phyloP scores from a whole-genome alignment of 1,140 invertebrate species.

The Eupeodes corollae region DNA sequence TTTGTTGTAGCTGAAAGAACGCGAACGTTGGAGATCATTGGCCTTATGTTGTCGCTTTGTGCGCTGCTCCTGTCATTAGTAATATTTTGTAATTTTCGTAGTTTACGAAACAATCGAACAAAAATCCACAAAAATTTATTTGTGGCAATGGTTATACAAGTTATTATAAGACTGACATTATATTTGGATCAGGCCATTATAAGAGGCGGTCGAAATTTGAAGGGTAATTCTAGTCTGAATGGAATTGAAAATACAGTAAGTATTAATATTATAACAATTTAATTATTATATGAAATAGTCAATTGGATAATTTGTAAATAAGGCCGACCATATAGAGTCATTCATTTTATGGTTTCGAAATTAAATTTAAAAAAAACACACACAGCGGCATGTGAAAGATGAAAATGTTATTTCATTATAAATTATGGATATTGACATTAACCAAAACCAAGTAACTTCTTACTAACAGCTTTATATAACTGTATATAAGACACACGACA shows the following conservation, averaged over 20 bases:
- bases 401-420: too few species aligned
- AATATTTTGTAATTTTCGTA: conserved; percentile 72
- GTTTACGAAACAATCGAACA: conserved; percentile 72
- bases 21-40: conserved; percentile 68
- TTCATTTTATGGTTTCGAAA: too few species aligned
- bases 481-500: too few species aligned
- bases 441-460: too few species aligned
- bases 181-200: conserved; percentile 70
- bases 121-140: conserved; percentile 82
- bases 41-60: conserved; percentile 64
- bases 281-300: too few species aligned
- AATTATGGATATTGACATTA: too few species aligned
- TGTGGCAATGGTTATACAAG: conserved; percentile 73
- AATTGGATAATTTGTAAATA: too few species aligned
- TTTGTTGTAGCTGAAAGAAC: conserved; percentile 64
- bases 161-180: conserved; percentile 68
- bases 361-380: too few species aligned
- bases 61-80: conserved; percentile 61
- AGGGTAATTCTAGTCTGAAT: conserved; percentile 25
- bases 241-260: conserved; percentile 72
- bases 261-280: too few species aligned
- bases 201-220: conserved; percentile 22
- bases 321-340: too few species aligned
- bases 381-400: too few species aligned
- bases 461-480: too few species aligned